Evolutionary conservation across 35 echinoderm and acorn worm species (phyloP).

Genomic region (Apostichopus parvimensis): DNA sequence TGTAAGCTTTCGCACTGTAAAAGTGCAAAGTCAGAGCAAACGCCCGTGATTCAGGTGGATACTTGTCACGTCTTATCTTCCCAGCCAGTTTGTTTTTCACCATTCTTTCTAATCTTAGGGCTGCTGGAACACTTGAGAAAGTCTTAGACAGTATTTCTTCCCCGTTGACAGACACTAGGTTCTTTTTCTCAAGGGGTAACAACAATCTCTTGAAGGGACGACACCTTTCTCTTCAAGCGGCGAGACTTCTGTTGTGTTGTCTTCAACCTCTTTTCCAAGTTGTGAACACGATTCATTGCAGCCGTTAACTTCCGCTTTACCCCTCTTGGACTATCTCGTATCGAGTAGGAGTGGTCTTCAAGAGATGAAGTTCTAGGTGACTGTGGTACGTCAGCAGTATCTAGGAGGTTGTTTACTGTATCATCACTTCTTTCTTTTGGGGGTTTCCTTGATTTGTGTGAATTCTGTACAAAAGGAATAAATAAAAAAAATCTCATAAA

Average conservation of each 20-base stretch:
- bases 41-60: neutral
- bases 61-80: neutral
- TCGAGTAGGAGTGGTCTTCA: neutral
- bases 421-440: too few relatives aligned
- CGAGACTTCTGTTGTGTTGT: neutral
- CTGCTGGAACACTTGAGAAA: constrained; percentile 24
- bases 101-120: constrained; percentile 27
- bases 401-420: neutral
- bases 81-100: neutral
- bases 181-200: neutral
- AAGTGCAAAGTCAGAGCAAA: constrained; percentile 46
- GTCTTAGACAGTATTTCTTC: neutral
- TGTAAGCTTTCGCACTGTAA: constrained; percentile 39
- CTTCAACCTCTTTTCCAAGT: neutral
- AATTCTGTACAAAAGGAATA: too few relatives aligned
- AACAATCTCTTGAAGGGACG: neutral
- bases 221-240: neutral
- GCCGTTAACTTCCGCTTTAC: neutral
- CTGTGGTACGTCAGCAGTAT: neutral
- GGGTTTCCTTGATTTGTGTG: too few relatives aligned
- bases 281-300: too few relatives aligned
- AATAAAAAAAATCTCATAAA: too few relatives aligned
- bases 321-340: neutral
- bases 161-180: neutral
- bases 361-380: neutral